Base-by-base conservation (phyloP, 37 sponge, comb jelly and placozoan species). In the Halisarca cf. caerulea region DNA sequence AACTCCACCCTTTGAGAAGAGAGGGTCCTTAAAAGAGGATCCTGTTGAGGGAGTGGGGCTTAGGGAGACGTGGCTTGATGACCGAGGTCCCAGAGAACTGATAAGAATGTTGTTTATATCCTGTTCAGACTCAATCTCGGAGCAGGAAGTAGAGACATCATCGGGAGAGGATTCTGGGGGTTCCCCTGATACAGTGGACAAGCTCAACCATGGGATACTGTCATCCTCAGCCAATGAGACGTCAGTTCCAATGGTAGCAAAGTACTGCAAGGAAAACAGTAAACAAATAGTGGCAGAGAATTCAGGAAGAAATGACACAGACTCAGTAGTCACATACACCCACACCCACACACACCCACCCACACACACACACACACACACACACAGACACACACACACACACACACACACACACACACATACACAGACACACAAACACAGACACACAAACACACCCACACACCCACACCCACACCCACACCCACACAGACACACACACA, bases 161-260 rank as follows among this genome's bases (percentile, higher is more conserved):
- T 62, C 30, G 15, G 30, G 6, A 15, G 30, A 7, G 30, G 64
- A 23, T 28, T 40, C 62, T 60, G 47, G 64, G 42, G 82, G 41
- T 42, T 60, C 33, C 17, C 64, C 62, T 36, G 62, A 59, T 24
- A 81, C 42, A 3, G 37, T 88, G 0, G 94, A 90, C 5, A 59
- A 25, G 69, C 88, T 89, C 0, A 93, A 82, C 94, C 94, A 93
- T 28, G 94, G 94, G 4, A 93, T 57, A 20, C 32, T 30, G 42
- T 41, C 40, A 24, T 33, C 28, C 28, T 87, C 75, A 27, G n/a
- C 55, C 6, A 33, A 59, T 21, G 60, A 35, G 18, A 35, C 37
- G 24, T 74, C 77, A 8, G 58, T 25, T 5, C 77, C 66, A n/a
- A 83, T n/a, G 5, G 94, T 90, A 0, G 89, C 58, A 80, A 94